Base-by-base conservation (phyloP, 2,888 invertebrate species). In the Cactoblastis cactorum region DNA sequence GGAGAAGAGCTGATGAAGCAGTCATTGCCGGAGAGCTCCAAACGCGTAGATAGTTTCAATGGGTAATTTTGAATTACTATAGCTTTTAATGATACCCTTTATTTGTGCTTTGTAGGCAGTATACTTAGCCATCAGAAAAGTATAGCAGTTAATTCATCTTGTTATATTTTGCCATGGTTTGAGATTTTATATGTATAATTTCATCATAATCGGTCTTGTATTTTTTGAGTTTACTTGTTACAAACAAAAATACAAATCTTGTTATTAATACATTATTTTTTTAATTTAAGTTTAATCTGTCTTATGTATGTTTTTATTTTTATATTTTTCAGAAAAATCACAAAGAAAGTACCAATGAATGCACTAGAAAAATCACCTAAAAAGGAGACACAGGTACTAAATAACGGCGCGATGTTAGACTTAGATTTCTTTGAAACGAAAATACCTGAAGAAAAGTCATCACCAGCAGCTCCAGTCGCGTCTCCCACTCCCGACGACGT, bases 1-100 rank as follows among this genome's bases (percentile, higher is more conserved):
- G 94, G 96, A 32, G 94, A 96, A 74, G 92, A 93, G 64, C 86
- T 97, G 45, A 85, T 97, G 50, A 94, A 95, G 69, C 92, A 94
- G 71, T 94, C 93, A 54, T 76, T 95, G 53, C 92, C 91, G 1
- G 80, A 85, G 15, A 79, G 88, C 69, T 74, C 84, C 38, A 80
- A 77, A 63, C 64, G 83, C 37, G 55, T 78, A 41, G 87, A 87
- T 46, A 74, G 66, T 55, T 89, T 89, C 53, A 82, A 73, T 63
- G 69, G 78, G 88, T 87, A 69, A 43, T 24, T 28, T 28, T 28
- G 3, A 19, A 17, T 11, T 6, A 17, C 11, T 11, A 15, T 15
- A 5, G 1, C 3, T 3, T 15, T 35, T 12, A 34, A n/a, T 34
- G n/a, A 34, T 32, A 2, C 24, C 24, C 24, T 24, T 24, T 3